Conservation (phyloP, 2,888 invertebrate species). For the Uloborus plumipes region DNA sequence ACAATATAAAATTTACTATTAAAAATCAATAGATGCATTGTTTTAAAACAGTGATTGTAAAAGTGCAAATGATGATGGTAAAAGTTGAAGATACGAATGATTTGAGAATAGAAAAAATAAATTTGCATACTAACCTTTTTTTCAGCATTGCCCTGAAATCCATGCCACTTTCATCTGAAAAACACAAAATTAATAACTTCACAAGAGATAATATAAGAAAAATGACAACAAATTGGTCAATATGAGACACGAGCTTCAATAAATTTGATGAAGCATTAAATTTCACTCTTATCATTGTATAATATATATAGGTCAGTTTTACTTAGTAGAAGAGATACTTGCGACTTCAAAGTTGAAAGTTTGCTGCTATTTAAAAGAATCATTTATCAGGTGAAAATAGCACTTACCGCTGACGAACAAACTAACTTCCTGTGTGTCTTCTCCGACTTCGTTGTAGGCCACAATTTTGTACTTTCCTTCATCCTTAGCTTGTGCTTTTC, state of each 20-base stretch:
- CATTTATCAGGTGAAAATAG: neutral
- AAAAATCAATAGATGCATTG: too few species aligned
- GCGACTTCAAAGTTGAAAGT: neutral
- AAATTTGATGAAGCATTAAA: too few species aligned
- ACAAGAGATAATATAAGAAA: neutral
- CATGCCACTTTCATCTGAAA: slow-evolving; percentile 92
- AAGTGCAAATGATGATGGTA: too few species aligned
- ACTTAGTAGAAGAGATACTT: too few species aligned
- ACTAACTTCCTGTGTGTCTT: slow-evolving; percentile 95
- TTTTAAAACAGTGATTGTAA: too few species aligned
- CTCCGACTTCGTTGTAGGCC: slow-evolving; percentile 93
- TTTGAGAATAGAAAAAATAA: neutral
- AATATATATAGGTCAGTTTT: too few species aligned
- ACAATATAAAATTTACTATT: too few species aligned
- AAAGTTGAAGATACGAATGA: too few species aligned
- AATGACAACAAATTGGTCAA: too few species aligned
- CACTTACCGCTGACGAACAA: slow-evolving; percentile 92
- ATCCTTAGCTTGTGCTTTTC: slow-evolving; percentile 96
- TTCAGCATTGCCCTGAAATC: slow-evolving; percentile 99
- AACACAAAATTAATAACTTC: neutral
- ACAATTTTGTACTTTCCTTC: slow-evolving; percentile 95
- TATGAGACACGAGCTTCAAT: too few species aligned
- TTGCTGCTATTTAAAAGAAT: neutral
- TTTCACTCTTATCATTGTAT: too few species aligned
- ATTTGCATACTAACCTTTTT: slow-evolving; percentile 76